phyloP scores from a whole-genome alignment of 2,888 invertebrate species.

The Drosophila lutescens region DNA sequence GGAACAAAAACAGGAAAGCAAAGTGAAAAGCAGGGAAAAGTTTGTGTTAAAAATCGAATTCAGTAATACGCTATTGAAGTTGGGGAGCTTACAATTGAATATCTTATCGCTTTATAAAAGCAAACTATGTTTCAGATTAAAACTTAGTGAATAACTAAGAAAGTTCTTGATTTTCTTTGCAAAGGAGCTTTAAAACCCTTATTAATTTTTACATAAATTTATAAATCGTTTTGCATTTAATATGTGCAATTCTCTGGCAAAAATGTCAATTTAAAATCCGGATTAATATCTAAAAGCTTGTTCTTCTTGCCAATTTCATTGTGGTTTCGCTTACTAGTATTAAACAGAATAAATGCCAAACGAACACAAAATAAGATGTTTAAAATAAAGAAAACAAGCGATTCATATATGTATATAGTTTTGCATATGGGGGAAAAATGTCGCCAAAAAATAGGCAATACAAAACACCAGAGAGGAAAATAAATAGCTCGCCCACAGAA shows the following conservation, averaged over 20 bases:
- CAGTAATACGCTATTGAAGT: background rate
- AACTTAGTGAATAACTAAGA: too few species aligned
- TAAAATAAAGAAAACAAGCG: background rate
- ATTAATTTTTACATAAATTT: too few species aligned
- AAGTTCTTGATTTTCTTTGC: too few species aligned
- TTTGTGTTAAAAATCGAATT: background rate
- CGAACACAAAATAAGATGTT: background rate
- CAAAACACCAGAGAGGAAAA: constrained; percentile 9
- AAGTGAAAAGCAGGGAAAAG: constrained; percentile 22
- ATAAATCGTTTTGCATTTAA: background rate
- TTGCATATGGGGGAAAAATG: constrained; percentile 1
- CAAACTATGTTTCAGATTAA: too few species aligned
- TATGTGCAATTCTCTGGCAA: background rate
- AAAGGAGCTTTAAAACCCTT: too few species aligned
- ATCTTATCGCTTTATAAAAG: too few species aligned
- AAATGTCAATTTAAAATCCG: background rate
- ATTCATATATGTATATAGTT: background rate
- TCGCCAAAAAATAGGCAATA: constrained; percentile 4
- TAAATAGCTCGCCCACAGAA: constrained; percentile 26
- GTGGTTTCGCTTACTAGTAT: background rate
- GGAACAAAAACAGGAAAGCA: constrained; percentile 37
- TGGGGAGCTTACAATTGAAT: too few species aligned
- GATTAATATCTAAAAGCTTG: background rate
- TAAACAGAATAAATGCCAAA: background rate
- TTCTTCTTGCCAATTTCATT: background rate